Percentiles rank a stretch among this genome's conserved stretches.
Conservation (phyloP, 2,113 vertebrate species). For the Thalassoma bifasciatum region DNA sequence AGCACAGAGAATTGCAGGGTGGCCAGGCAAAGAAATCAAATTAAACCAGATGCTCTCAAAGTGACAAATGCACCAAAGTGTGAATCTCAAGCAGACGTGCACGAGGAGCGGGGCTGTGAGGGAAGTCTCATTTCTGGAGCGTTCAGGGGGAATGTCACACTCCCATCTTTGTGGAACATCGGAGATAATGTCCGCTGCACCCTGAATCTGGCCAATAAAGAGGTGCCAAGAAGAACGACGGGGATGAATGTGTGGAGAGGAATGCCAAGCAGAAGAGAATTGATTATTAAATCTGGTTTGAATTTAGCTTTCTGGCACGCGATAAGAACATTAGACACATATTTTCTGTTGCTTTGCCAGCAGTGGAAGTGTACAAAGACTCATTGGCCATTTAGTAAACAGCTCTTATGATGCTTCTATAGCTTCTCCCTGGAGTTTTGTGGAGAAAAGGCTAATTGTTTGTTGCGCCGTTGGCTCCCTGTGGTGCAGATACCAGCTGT, state of each 20-base stretch:
- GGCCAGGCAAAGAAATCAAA: conserved; percentile 83
- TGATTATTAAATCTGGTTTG: conserved; percentile 18
- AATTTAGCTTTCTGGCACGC: conserved; percentile 7
- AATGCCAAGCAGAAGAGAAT: conserved; percentile 13
- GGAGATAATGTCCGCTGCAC: conserved; percentile 58
- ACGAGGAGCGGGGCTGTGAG: conserved; percentile 36
- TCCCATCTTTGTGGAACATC: conserved; percentile 65
- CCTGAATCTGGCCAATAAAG: conserved; percentile 43
- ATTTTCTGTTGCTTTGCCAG: background rate
- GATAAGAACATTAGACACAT: background rate
- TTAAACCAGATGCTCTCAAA: conserved; percentile 80
- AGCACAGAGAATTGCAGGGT: conserved; percentile 75
- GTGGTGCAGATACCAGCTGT: conserved; percentile 69
- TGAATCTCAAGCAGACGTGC: conserved; percentile 73
- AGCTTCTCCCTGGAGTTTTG: conserved; percentile 53
- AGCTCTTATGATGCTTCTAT: conserved; percentile 44
- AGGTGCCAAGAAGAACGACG: conserved; percentile 30
- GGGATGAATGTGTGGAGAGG: conserved; percentile 16
- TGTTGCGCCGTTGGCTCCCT: conserved; percentile 58
- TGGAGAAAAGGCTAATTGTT: conserved; percentile 73
- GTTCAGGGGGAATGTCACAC: conserved; percentile 72
- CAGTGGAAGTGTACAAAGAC: conserved; percentile 24
- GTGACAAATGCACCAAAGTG: conserved; percentile 82
- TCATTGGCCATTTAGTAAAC: conserved; percentile 35
- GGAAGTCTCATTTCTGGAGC: conserved; percentile 64